Percentiles rank a stretch among this genome's conserved stretches.
Conservation (phyloP, 2,888 invertebrate genomes). For the Megalurothrips usitatus region DNA sequence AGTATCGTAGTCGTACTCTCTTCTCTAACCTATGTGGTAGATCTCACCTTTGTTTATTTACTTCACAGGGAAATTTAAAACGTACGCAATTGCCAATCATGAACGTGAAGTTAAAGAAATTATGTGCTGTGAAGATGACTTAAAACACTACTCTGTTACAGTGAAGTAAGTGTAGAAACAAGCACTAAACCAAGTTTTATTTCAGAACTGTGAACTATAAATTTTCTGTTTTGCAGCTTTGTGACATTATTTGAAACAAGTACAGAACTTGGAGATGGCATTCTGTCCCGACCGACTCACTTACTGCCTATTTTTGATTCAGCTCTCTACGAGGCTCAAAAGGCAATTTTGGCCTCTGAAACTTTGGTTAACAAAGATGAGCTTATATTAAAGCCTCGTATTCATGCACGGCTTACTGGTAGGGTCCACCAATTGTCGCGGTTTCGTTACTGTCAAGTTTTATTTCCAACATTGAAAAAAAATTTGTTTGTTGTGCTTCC, state of each 20-base stretch:
- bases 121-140: conserved; percentile 55
- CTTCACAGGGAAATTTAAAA: conserved; percentile 40
- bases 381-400: conserved; percentile 56
- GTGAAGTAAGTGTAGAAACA: conserved; percentile 58
- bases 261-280: conserved; percentile 61
- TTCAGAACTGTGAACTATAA: not conserved
- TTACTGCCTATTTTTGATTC: conserved; percentile 61
- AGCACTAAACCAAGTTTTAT: not conserved
- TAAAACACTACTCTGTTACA: conserved; percentile 60
- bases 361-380: conserved; percentile 45
- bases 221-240: conserved; percentile 54
- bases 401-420: conserved; percentile 59
- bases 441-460: conserved; percentile 12
- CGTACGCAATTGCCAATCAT: conserved; percentile 60
- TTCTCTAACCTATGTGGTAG: not conserved
- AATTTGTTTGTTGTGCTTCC: conserved; percentile 43
- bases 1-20: too few relatives aligned
- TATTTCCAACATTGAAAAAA: conserved; percentile 13
- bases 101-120: conserved; percentile 58
- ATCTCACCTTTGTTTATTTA: not conserved
- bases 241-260: conserved; percentile 64
- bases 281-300: conserved; percentile 60
- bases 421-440: not conserved
- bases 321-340: conserved; percentile 58
- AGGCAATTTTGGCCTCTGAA: conserved; percentile 50